Evolutionary conservation across 2,113 vertebrate species (phyloP).

Genomic region (Capreolus pygargus): DNA sequence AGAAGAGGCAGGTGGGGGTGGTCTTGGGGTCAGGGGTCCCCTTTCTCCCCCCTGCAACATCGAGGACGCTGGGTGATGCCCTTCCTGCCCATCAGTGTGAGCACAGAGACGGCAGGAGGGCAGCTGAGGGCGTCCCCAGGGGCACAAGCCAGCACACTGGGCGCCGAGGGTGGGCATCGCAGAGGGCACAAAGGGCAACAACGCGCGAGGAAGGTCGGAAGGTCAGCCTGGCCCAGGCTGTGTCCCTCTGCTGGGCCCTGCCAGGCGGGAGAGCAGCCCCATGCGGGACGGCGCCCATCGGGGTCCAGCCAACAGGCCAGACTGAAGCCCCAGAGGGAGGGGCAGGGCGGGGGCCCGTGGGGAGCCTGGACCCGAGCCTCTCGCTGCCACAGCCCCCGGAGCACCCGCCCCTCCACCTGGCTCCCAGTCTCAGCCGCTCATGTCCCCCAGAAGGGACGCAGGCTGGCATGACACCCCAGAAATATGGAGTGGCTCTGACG

Average conservation of each 20-base stretch:
- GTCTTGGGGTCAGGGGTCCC: not conserved
- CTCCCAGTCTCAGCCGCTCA: too few relatives aligned
- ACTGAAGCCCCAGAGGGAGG: not conserved
- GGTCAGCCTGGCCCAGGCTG: not conserved
- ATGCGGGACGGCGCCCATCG: fast-evolving
- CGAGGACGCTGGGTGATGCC: not conserved
- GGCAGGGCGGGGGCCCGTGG: fast-evolving
- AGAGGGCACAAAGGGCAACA: too few relatives aligned
- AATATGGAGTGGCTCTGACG: not conserved
- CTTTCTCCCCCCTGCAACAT: not conserved
- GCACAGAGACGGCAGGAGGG: fast-evolving
- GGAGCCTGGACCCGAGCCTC: not conserved
- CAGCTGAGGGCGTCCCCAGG: fast-evolving
- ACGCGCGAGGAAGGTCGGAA: fast-evolving
- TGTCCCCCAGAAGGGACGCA: not conserved
- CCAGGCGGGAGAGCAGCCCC: fast-evolving
- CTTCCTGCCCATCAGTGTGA: fast-evolving
- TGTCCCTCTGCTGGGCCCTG: not conserved
- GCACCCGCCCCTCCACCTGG: fast-evolving
- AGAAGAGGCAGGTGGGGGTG: fast-evolving
- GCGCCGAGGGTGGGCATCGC: too few relatives aligned
- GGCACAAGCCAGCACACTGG: not conserved
- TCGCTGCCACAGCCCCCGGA: not conserved
- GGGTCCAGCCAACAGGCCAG: not conserved
- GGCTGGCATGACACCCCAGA: fast-evolving